Evolutionary conservation across 2,797 vertebrate species (phyloP), one percentile per base, ranked within the genome.

Genomic region (Pipistrellus nathusii): DNA sequence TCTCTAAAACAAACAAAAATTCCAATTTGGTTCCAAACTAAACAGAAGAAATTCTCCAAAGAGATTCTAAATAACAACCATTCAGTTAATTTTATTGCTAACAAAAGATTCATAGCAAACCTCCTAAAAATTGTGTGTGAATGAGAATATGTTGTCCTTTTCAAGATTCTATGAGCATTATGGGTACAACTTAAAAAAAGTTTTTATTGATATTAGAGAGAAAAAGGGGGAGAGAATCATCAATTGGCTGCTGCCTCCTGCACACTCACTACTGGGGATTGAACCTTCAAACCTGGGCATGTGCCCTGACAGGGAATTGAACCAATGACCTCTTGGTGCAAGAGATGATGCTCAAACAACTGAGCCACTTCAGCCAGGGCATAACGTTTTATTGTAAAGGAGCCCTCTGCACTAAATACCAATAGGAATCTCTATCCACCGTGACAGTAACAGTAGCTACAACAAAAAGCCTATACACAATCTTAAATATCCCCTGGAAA

Each of bases 1-100:
- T 81, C 32, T 87, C 66, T 83, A 77, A 88, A 93, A 71, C n/a
- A 73, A 72, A 81, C 76, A 88, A 77, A 94, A 92, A 77, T 66
- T 57, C 48, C 17, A 48, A 75, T 44, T 66, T 92, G 38, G 73
- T 57, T 55, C 55, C 48, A 73, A 87, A 66, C 20, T 89, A 93
- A 77, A 95, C 9, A 6, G 30, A 89, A 87, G 35, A 89, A 77
- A 96, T 82, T 55, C 46, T 82, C 38, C 46, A 62, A 78, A 69
- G 30, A 76, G 46, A 93, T 35, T 86, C 38, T 90, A 38, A 94
- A 4, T 84, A 88, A 91, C 1, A 44, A 75, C 2, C 21, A 83
- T 64, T 21, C 38, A 64, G 51, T 83, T 93, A 80, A 82, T 82
- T 95, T 77, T 84, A 75, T 7, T 14, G 51, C 41, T 81, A 69